These are phyloP conservation scores for Callorhinus ursinus DNA, from an alignment of 2,113 vertebrate genomes.

Conservation along the genomic window DNA sequence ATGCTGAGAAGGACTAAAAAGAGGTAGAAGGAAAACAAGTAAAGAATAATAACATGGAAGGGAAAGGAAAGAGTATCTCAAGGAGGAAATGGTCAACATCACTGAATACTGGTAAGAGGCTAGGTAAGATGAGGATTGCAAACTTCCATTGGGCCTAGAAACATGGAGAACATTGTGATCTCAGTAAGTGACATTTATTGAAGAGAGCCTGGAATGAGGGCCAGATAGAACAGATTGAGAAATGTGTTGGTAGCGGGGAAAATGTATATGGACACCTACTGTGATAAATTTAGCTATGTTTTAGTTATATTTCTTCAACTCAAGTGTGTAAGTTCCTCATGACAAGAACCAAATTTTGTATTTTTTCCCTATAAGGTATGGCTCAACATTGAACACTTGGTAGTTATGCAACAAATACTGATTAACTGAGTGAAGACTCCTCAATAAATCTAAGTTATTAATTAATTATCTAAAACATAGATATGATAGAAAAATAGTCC, in stretches of 20 bases:
- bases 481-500: not conserved
- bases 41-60: not conserved
- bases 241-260: not conserved
- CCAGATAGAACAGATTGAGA: not conserved
- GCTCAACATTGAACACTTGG: not conserved
- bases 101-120: not conserved
- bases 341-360: not conserved
- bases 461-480: not conserved
- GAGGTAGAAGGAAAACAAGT: not conserved
- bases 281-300: slow-evolving; percentile 2
- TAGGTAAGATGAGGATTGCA: not conserved
- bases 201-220: not conserved
- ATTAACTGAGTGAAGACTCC: not conserved
- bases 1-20: not conserved
- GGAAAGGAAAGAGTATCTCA: not conserved
- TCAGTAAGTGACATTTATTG: not conserved
- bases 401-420: not conserved
- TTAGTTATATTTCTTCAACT: not conserved
- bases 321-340: not conserved
- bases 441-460: not conserved
- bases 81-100: not conserved
- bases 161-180: not conserved
- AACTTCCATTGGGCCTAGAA: not conserved
- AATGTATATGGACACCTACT: not conserved
- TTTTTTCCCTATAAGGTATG: not conserved